Conservation (phyloP, 1,140 invertebrate genomes). For the Ephestia elutella region DNA sequence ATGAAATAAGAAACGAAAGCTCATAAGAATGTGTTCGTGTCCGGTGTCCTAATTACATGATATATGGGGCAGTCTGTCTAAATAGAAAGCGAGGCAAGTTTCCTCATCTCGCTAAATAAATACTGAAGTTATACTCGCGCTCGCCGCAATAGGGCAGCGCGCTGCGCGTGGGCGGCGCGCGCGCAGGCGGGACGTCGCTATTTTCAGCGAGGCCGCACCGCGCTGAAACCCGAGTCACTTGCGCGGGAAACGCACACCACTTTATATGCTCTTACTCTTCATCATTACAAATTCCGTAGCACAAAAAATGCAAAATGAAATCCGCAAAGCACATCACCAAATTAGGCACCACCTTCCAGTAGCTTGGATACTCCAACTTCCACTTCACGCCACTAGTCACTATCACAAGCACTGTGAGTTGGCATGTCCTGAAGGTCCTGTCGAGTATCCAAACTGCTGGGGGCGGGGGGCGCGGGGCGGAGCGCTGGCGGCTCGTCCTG, state of each 20-base stretch:
- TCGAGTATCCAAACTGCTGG: slow-evolving; percentile 43
- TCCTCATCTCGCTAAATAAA: slow-evolving; percentile 70
- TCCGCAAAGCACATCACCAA: slow-evolving; percentile 18
- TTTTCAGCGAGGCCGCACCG: slow-evolving; percentile 63
- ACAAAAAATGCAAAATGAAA: not conserved
- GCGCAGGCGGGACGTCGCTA: slow-evolving; percentile 40
- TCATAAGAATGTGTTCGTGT: slow-evolving; percentile 5
- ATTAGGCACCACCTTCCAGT: slow-evolving; percentile 26
- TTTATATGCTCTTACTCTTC: not conserved
- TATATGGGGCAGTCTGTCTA: slow-evolving; percentile 55
- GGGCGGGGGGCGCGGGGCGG: slow-evolving; percentile 11
- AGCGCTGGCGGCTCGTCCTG: slow-evolving; percentile 16
- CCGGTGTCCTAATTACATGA: slow-evolving; percentile 44
- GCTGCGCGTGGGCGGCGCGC: slow-evolving; percentile 31
- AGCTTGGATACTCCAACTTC: slow-evolving; percentile 56
- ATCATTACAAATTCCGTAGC: not conserved
- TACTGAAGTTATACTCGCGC: slow-evolving; percentile 42
- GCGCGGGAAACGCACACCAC: slow-evolving; percentile 21
- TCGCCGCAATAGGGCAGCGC: slow-evolving; percentile 56
- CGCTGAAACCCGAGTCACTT: slow-evolving; percentile 65
- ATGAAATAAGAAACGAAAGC: not conserved
- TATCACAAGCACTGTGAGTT: slow-evolving; percentile 14
- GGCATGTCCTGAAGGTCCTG: slow-evolving; percentile 23
- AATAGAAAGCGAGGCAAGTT: slow-evolving; percentile 61
- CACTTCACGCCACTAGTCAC: slow-evolving; percentile 31